Conservation (phyloP, 2,888 invertebrate genomes). For the Aelia acuminata region DNA sequence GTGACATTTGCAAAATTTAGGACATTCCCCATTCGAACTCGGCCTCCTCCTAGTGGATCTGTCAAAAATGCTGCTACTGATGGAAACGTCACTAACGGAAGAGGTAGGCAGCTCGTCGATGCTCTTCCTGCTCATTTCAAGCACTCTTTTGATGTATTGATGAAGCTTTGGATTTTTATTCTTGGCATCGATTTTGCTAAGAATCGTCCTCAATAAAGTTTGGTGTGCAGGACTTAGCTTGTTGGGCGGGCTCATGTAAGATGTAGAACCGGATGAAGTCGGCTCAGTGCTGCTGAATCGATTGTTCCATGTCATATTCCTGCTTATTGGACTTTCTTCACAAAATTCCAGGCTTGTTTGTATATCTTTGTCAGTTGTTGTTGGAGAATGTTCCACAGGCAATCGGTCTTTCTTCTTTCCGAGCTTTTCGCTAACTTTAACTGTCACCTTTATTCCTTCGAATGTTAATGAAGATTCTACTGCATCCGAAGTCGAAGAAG, state of each 20-base stretch:
- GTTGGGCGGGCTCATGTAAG: conserved; percentile 63
- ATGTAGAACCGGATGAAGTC: conserved; percentile 59
- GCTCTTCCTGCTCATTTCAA: conserved; percentile 72
- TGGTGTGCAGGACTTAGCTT: conserved; percentile 63
- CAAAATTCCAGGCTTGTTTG: neutral
- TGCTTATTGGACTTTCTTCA: neutral
- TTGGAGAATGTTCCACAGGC: neutral
- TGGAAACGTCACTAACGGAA: conserved; percentile 62
- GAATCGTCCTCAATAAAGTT: conserved; percentile 59
- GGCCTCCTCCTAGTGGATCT: neutral
- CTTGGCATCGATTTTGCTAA: conserved; percentile 59
- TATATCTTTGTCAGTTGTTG: conserved; percentile 31
- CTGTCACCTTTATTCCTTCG: conserved; percentile 59
- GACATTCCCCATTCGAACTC: neutral
- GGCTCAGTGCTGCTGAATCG: neutral
- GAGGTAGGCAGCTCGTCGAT: conserved; percentile 71
- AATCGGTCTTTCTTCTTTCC: conserved; percentile 44
- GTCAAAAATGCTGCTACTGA: conserved; percentile 47
- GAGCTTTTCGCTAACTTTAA: conserved; percentile 57
- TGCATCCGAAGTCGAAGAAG: conserved; percentile 25
- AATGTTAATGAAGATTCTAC: conserved; percentile 52
- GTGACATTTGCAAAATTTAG: neutral
- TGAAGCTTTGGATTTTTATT: conserved; percentile 67
- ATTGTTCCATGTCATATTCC: conserved; percentile 32
- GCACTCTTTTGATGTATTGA: conserved; percentile 71